Evolutionary conservation across 1,140 invertebrate species (phyloP), one percentile per base, ranked within the genome.

Genomic region (Polyergus mexicanus): DNA sequence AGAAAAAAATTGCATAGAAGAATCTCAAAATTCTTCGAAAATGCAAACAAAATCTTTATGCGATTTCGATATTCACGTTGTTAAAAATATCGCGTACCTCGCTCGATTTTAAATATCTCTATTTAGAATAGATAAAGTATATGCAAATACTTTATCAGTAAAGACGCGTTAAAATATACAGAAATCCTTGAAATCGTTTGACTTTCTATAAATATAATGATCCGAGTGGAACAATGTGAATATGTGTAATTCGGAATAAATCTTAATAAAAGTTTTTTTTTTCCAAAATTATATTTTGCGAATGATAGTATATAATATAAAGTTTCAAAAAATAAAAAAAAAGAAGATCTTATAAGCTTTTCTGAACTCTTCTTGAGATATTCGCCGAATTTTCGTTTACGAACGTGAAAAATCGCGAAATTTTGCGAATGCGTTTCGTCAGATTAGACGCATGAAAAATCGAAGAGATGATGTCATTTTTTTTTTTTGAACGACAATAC

Each of bases 101-200:
- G 44, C 22, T 32, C 51, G 44, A 69, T 78, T 60, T 47, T 44
- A 47, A 84, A 83, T 76, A 63, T 65, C 19, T 1, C 35, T 60
- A 13, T 7, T 83, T 62, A 38, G 56, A 62, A 47, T 60, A 69
- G 90, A 92, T 91, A 90, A 88, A 83, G 66, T 32, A 54, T 8
- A 78, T 68, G 65, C 77, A 66, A 86, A 86, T 60, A 68, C 88
- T 91, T 89, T 89, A 89, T 89, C 85, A 86, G 66, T 68, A 63
- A 69, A 22, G 19, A 38, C 62, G 74, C 51, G 84, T 54, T 91
- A 90, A 88, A 92, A 92, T 90, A 90, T 92, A 51, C 1, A 84
- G 88, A 91, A 91, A 92, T 91, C 88, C 91, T 92, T 92, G 91
- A 65, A 60, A 56, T 11, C 19, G 41, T 66, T 41, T 58, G 54